These are phyloP conservation scores for Muscicapa comitata DNA, from an alignment of 2,797 vertebrate species.

Conservation along the genomic window DNA sequence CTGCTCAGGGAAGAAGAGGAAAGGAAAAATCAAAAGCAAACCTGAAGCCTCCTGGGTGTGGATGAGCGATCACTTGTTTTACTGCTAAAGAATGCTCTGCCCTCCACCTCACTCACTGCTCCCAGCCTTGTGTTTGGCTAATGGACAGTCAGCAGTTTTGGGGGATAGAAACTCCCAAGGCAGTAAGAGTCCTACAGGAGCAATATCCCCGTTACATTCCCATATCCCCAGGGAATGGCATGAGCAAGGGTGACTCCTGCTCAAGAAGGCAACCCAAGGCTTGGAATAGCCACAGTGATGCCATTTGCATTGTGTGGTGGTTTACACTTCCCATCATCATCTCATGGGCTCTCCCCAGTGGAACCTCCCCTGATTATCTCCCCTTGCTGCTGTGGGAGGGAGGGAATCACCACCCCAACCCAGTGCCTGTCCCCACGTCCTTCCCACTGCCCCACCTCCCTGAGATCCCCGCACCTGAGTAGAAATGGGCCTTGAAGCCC, in stretches of 20 bases:
- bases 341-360: background rate
- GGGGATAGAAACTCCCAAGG: background rate
- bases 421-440: accelerated
- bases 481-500: constrained; percentile 94
- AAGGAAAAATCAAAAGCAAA: background rate
- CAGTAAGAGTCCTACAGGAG: background rate
- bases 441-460: background rate
- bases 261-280: background rate
- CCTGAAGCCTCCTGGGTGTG: background rate
- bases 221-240: background rate
- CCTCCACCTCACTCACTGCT: background rate
- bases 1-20: constrained; percentile 63
- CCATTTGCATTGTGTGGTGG: background rate
- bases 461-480: constrained; percentile 79
- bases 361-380: accelerated
- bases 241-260: background rate
- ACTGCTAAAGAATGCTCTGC: background rate
- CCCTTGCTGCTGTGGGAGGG: background rate
- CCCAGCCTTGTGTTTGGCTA: background rate
- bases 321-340: background rate
- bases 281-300: background rate
- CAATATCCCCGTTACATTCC: background rate
- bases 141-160: background rate
- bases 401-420: background rate
- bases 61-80: background rate